These are phyloP conservation scores for Aporophyla nigra DNA, from an alignment of 2,888 invertebrate genomes.

Conservation along the genomic window DNA sequence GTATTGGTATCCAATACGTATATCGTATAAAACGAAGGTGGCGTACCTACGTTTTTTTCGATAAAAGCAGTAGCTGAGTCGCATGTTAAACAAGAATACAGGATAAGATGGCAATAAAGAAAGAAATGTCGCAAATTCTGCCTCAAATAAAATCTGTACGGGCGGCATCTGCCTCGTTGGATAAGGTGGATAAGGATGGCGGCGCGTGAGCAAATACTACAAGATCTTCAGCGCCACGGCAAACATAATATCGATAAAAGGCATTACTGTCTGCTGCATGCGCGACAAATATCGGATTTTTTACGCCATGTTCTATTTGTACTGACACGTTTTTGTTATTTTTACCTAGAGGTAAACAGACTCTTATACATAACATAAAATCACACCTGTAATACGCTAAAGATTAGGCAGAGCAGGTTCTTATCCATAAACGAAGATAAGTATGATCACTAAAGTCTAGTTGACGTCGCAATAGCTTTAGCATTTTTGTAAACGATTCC, in stretches of 20 bases:
- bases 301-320: conserved; percentile 1
- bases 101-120: conserved; percentile 67
- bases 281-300: background rate
- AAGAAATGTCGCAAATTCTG: conserved; percentile 60
- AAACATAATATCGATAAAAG: conserved; percentile 68
- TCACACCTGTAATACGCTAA: too few species aligned
- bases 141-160: conserved; percentile 60
- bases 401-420: too few species aligned
- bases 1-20: background rate
- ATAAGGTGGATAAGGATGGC: conserved; percentile 35
- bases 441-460: background rate
- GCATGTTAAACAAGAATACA: conserved; percentile 63
- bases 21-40: too few species aligned
- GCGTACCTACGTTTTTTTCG: conserved; percentile 25
- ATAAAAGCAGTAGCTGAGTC: conserved; percentile 33
- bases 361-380: background rate
- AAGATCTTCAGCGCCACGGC: conserved; percentile 51
- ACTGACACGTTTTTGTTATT: background rate
- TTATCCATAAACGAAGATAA: background rate
- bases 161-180: conserved; percentile 43
- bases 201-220: conserved; percentile 64
- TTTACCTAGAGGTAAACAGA: background rate
- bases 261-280: conserved; percentile 35
- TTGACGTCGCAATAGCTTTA: background rate
- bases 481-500: background rate